Conservation (phyloP, 1,140 invertebrate species). For the Orius insidiosus region DNA sequence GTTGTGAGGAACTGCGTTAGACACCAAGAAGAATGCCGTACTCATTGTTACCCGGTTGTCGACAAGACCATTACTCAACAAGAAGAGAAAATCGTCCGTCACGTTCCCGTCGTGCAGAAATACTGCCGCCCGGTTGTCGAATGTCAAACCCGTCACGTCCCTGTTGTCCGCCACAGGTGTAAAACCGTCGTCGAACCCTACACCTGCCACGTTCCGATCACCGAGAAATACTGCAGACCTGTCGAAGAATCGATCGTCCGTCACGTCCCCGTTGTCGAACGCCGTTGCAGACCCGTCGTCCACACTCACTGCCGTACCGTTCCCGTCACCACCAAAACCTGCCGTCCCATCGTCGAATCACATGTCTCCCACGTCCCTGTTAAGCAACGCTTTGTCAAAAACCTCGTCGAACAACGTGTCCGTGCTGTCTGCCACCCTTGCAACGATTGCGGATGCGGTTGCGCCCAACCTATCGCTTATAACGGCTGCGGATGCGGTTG, state of each 20-base stretch:
- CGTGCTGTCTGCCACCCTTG: too few relatives aligned
- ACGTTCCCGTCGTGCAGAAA: too few relatives aligned
- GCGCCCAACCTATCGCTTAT: too few relatives aligned
- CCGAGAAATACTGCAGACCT: not conserved
- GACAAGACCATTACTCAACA: too few relatives aligned
- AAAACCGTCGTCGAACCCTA: constrained; percentile 5
- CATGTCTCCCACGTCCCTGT: constrained; percentile 1
- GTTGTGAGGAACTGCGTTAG: too few relatives aligned
- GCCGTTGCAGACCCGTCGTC: not conserved
- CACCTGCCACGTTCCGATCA: constrained; percentile 7
- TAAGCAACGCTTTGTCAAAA: constrained; percentile 2
- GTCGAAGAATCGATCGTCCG: not conserved
- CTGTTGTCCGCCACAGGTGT: not conserved
- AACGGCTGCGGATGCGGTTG: too few relatives aligned
- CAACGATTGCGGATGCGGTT: too few relatives aligned
- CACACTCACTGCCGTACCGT: not conserved
- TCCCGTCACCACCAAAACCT: constrained; percentile 2
- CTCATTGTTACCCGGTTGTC: too few relatives aligned
- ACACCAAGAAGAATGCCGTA: too few relatives aligned
- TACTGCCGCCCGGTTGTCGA: constrained; percentile 6
- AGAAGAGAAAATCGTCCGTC: too few relatives aligned
- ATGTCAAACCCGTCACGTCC: not conserved
- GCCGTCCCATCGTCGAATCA: constrained; percentile 5
- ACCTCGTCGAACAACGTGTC: constrained; percentile 9
- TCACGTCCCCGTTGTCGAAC: constrained; percentile 5